These are phyloP conservation scores for Stigmatopora nigra DNA, from an alignment of 2,113 vertebrate species.

Conservation along the genomic window DNA sequence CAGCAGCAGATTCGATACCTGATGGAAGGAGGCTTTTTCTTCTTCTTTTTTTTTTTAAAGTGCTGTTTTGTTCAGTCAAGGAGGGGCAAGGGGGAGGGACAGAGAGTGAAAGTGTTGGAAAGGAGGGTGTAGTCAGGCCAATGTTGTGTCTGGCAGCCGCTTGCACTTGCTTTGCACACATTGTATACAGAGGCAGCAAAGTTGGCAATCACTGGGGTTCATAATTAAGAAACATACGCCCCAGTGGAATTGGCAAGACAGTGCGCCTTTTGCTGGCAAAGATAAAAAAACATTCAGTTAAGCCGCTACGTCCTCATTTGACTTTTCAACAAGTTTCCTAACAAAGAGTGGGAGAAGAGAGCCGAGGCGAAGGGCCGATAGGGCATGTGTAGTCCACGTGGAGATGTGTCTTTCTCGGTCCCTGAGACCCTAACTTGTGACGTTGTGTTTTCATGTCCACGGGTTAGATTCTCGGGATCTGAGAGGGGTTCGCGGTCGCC, in stretches of 20 bases:
- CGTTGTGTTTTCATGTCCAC: conserved; percentile 98
- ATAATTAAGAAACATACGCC: background rate
- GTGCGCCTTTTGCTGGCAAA: conserved; percentile 11
- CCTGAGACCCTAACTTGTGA: conserved; percentile 99
- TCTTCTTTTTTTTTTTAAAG: conserved; percentile 47
- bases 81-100: conserved; percentile 49
- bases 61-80: conserved; percentile 61
- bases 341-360: background rate
- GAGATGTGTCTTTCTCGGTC: conserved; percentile 86
- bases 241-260: background rate
- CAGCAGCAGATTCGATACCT: conserved; percentile 53
- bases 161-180: conserved; percentile 59
- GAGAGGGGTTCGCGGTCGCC: conserved; percentile 79
- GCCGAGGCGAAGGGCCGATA: background rate
- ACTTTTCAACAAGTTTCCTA: conserved; percentile 15
- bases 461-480: conserved; percentile 99
- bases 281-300: conserved; percentile 2
- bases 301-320: conserved; percentile 28
- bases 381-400: background rate
- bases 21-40: conserved; percentile 48
- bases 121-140: conserved; percentile 30
- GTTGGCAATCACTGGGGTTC: conserved; percentile 8
- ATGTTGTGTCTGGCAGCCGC: conserved; percentile 70
- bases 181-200: conserved; percentile 11
- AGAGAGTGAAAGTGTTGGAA: conserved; percentile 11